Conservation (phyloP, 2,888 invertebrate species). For the Tromatobia lineatoria region DNA sequence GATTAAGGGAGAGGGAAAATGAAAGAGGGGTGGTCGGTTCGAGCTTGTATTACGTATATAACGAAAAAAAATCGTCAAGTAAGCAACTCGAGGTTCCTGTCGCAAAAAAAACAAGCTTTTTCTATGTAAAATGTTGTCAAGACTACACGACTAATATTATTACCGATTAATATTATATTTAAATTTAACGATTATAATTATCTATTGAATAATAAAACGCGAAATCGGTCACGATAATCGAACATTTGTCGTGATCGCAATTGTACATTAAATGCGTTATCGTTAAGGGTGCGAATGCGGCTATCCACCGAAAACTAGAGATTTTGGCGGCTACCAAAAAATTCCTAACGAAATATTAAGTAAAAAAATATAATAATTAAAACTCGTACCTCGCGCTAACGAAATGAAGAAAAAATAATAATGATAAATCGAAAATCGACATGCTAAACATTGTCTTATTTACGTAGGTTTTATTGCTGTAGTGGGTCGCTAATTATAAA, state of each 20-base stretch:
- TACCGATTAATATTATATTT: conserved; percentile 81
- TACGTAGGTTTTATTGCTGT: conserved; percentile 21
- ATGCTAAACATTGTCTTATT: conserved; percentile 19
- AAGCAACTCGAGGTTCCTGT: conserved; percentile 84
- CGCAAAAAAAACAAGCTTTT: conserved; percentile 81
- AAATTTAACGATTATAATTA: conserved; percentile 75
- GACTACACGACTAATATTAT: conserved; percentile 79
- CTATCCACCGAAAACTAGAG: conserved; percentile 4
- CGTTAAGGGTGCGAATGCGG: conserved; percentile 65
- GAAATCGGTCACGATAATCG: conserved; percentile 74
- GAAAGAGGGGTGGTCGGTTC: conserved; percentile 36
- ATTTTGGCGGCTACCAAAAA: conserved; percentile 59
- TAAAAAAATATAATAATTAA: conserved; percentile 40
- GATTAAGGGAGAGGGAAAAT: conserved; percentile 17
- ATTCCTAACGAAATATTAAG: conserved; percentile 62
- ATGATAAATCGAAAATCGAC: conserved; percentile 16
- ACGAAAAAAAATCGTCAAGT: conserved; percentile 74
- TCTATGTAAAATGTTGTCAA: conserved; percentile 82
- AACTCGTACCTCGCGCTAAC: conserved; percentile 63
- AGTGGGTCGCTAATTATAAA: neutral
- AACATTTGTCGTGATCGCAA: conserved; percentile 76
- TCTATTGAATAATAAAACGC: conserved; percentile 77
- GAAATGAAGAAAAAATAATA: conserved; percentile 13
- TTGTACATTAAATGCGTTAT: conserved; percentile 73
- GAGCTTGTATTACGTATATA: conserved; percentile 51